Evolutionary conservation across 1,140 invertebrate genomes (phyloP).

Genomic region (Dreissena polymorpha): DNA sequence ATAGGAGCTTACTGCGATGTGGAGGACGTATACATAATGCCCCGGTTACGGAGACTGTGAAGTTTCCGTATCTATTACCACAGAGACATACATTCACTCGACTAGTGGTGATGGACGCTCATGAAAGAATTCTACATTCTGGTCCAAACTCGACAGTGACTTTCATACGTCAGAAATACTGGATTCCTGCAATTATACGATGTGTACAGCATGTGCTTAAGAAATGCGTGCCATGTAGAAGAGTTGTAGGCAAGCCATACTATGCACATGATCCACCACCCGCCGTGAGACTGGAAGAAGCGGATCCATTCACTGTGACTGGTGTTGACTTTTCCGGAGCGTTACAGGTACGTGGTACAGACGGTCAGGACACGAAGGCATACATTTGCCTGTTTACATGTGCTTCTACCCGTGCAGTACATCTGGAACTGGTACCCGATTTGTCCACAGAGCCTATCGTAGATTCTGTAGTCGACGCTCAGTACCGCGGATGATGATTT

Average conservation of each 20-base stretch:
- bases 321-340: slow-evolving; percentile 22
- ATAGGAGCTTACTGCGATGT: neutral
- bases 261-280: slow-evolving; percentile 1
- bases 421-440: slow-evolving; percentile 16
- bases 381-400: slow-evolving; percentile 31
- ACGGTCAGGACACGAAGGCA: neutral
- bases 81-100: slow-evolving; percentile 13
- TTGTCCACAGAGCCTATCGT: slow-evolving; percentile 9
- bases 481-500: slow-evolving; percentile 29
- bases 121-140: neutral
- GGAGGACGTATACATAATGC: slow-evolving; percentile 13
- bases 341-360: neutral
- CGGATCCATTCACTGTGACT: slow-evolving; percentile 9
- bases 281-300: neutral
- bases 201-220: slow-evolving; percentile 2
- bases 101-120: slow-evolving; percentile 9
- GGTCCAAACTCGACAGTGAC: neutral
- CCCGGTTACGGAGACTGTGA: neutral
- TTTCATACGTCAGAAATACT: slow-evolving; percentile 11
- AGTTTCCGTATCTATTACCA: slow-evolving; percentile 13
- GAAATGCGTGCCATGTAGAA: neutral
- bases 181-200: slow-evolving; percentile 17
- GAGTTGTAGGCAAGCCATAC: slow-evolving; percentile 6
- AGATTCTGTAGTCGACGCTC: slow-evolving; percentile 14
- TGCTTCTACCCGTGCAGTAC: neutral